Percentiles rank a stretch among this genome's conserved stretches.
Conservation (phyloP, 2,797 vertebrate genomes). For the Myripristis murdjan region DNA sequence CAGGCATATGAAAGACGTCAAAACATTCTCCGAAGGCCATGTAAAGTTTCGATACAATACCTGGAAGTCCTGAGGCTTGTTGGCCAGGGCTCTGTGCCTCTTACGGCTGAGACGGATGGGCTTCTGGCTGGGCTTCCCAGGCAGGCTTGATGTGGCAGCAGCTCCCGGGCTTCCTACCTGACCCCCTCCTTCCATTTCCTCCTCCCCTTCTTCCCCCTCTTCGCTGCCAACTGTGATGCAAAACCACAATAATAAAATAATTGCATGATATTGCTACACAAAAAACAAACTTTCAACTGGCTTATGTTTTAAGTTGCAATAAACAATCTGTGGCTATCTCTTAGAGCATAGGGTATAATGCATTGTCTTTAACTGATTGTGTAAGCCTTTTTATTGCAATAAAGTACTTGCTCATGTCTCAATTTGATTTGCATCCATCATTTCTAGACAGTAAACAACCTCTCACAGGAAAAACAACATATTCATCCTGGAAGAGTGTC, state of each 20-base stretch:
- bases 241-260: constrained; percentile 1
- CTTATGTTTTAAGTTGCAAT: no score
- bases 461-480: background rate
- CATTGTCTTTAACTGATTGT: no score
- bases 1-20: background rate
- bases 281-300: no score
- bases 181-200: constrained; percentile 67
- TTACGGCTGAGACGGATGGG: constrained; percentile 85
- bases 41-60: constrained; percentile 74
- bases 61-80: constrained; percentile 97
- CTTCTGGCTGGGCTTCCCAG: constrained; percentile 83
- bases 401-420: background rate
- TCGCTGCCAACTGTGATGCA: constrained; percentile 59
- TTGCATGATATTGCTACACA: no score
- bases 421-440: constrained; percentile 56
- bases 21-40: constrained; percentile 10
- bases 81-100: constrained; percentile 87
- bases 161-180: constrained; percentile 62
- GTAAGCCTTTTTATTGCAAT: background rate
- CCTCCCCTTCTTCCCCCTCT: constrained; percentile 81
- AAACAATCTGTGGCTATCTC: no score
- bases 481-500: no score
- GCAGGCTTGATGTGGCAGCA: constrained; percentile 61
- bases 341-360: no score
- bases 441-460: constrained; percentile 19